Evolutionary conservation across 2,113 vertebrate genomes (phyloP).

Genomic region (Orycteropus afer): DNA sequence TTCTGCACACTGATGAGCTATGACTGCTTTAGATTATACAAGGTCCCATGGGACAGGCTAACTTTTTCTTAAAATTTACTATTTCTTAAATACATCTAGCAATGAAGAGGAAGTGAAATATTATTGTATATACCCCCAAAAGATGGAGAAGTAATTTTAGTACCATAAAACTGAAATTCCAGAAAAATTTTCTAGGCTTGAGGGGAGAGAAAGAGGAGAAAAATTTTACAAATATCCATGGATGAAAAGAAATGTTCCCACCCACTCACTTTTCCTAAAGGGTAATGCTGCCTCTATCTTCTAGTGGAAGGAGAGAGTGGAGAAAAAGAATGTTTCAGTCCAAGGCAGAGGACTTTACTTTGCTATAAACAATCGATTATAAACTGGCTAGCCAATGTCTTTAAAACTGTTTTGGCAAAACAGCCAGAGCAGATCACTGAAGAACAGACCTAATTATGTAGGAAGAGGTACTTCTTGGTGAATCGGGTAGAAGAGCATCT

Average conservation of each 20-base stretch:
- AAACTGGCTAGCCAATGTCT: not conserved
- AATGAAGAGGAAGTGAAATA: slow-evolving; percentile 59
- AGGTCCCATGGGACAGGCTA: not conserved
- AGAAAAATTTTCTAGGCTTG: not conserved
- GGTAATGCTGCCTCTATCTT: not conserved
- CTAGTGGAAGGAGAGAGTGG: not conserved
- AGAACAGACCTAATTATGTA: not conserved
- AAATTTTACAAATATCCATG: slow-evolving; percentile 1
- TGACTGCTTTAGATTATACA: not conserved
- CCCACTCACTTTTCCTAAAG: not conserved
- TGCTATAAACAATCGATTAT: not conserved
- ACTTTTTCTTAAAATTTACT: slow-evolving; percentile 41
- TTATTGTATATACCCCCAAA: not conserved
- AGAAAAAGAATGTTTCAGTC: not conserved
- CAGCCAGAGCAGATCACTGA: not conserved
- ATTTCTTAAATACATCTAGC: not conserved
- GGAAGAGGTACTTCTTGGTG: not conserved
- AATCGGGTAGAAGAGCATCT: not conserved
- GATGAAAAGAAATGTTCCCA: not conserved
- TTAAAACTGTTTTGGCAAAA: slow-evolving; percentile 54
- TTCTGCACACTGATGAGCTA: slow-evolving; percentile 24
- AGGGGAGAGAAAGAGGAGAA: not conserved
- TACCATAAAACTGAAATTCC: slow-evolving; percentile 3
- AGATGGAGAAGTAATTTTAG: not conserved
- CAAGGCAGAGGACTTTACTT: not conserved